Evolutionary conservation across 2,888 invertebrate genomes (phyloP).

Genomic region (Entomobrya proxima): DNA sequence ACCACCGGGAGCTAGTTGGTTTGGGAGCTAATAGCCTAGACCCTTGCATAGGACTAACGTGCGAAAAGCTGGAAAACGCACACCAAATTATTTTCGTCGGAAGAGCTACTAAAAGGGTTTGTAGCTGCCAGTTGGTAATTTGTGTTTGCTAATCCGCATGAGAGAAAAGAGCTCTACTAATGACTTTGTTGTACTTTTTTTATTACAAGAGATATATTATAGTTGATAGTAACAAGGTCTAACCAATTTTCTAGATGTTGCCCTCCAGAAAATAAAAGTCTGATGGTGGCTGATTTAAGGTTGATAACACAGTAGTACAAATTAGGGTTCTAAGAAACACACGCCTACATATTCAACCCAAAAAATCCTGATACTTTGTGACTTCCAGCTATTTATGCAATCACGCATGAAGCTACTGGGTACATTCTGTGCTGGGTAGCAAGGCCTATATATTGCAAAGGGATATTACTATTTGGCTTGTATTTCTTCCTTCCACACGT

Average conservation of each 20-base stretch:
- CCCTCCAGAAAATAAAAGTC: too few species aligned
- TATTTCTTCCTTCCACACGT: too few species aligned
- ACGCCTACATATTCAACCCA: neutral
- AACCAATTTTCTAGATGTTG: neutral
- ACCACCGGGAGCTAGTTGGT: too few species aligned
- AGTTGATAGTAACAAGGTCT: neutral
- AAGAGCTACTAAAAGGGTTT: too few species aligned
- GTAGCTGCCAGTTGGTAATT: neutral
- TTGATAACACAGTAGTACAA: neutral
- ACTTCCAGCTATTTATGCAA: too few species aligned
- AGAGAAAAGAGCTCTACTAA: neutral
- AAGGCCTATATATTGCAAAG: too few species aligned
- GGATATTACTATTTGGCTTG: too few species aligned
- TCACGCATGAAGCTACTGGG: too few species aligned
- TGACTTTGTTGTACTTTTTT: neutral
- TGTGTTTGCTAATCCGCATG: neutral
- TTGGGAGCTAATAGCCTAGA: too few species aligned
- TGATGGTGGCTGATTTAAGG: neutral
- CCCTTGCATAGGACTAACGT: neutral
- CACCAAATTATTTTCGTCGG: neutral
- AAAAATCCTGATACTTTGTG: neutral
- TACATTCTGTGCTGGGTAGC: too few species aligned
- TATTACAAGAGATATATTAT: neutral
- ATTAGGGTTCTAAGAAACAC: slow-evolving; percentile 1
- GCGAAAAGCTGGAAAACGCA: neutral